Percentiles rank a stretch among this genome's conserved stretches.
Evolutionary conservation across 2,888 invertebrate species (phyloP).

Genomic region (Cosmopolites sordidus): DNA sequence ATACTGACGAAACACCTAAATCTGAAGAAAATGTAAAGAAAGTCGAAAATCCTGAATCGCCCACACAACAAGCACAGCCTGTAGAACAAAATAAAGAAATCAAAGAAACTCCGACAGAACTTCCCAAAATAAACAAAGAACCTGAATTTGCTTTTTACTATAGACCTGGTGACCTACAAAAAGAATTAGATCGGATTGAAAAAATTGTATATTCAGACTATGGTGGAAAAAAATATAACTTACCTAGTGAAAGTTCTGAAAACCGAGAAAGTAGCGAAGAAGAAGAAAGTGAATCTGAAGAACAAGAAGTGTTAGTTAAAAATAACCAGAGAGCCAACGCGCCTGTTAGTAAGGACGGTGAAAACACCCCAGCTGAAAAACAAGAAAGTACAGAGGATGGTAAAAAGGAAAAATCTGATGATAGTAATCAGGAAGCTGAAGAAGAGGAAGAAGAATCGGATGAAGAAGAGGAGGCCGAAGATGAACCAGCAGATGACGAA

Average conservation of each 20-base stretch:
- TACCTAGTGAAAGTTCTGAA: not conserved
- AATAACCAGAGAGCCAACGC: slow-evolving; percentile 8
- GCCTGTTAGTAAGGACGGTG: slow-evolving; percentile 5
- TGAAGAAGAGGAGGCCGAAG: slow-evolving; percentile 5
- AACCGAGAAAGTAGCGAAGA: slow-evolving; percentile 5
- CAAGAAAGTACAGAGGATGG: slow-evolving; percentile 15
- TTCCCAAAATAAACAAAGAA: slow-evolving; percentile 18
- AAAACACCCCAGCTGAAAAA: slow-evolving; percentile 10
- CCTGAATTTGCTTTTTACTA: slow-evolving; percentile 9
- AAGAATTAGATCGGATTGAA: not conserved
- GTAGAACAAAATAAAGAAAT: not conserved
- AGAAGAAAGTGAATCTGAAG: slow-evolving; percentile 3
- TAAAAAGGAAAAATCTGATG: not conserved
- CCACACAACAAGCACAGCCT: not conserved
- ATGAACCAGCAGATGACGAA: slow-evolving; percentile 5
- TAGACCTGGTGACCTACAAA: not conserved
- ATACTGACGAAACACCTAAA: slow-evolving; percentile 3
- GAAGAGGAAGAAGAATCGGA: slow-evolving; percentile 1
- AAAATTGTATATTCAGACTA: not conserved
- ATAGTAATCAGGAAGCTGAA: not conserved
- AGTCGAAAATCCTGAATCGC: not conserved
- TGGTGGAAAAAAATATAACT: not conserved
- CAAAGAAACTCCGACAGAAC: not conserved
- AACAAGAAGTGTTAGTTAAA: no score
- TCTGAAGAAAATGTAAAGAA: not conserved